These are phyloP conservation scores for Rhamnusium bicolor DNA, from an alignment of 2,888 invertebrate species.

Conservation along the genomic window DNA sequence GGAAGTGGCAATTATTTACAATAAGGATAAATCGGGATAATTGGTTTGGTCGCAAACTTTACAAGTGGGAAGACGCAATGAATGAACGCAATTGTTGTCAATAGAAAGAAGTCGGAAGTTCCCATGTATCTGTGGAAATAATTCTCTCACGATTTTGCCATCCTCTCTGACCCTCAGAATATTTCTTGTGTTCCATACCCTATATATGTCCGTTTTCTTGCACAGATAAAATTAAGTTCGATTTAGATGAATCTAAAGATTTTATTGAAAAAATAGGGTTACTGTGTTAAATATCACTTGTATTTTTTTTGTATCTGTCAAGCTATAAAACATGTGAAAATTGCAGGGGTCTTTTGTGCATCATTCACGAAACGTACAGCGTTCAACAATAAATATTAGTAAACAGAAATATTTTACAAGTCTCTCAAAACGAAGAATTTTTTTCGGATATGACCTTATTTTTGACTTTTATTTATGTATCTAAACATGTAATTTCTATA, in stretches of 20 bases:
- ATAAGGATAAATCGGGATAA: constrained; percentile 13
- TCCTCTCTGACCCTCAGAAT: constrained; percentile 11
- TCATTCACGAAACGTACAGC: too few relatives aligned
- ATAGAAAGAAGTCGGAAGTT: constrained; percentile 29
- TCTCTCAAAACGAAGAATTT: too few relatives aligned
- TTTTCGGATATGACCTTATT: too few relatives aligned
- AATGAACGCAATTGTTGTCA: constrained; percentile 30
- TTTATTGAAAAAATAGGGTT: not conserved
- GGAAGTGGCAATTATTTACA: not conserved
- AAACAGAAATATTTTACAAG: too few relatives aligned
- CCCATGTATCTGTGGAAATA: constrained; percentile 35
- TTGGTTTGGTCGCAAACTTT: constrained; percentile 1
- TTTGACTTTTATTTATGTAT: too few relatives aligned
- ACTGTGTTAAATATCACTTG: too few relatives aligned
- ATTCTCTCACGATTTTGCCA: constrained; percentile 41
- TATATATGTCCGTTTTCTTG: not conserved
- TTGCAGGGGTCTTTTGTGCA: too few relatives aligned
- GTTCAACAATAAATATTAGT: too few relatives aligned
- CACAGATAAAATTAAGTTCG: not conserved
- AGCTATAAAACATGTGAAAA: not conserved
- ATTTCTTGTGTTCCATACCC: constrained; percentile 1
- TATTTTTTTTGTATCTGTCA: not conserved
- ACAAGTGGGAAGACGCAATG: constrained; percentile 26
- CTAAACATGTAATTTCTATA: too few relatives aligned
- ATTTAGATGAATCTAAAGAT: not conserved